Evolutionary conservation across 2,888 invertebrate genomes (phyloP).

Genomic region (Netelia fuscicornis): DNA sequence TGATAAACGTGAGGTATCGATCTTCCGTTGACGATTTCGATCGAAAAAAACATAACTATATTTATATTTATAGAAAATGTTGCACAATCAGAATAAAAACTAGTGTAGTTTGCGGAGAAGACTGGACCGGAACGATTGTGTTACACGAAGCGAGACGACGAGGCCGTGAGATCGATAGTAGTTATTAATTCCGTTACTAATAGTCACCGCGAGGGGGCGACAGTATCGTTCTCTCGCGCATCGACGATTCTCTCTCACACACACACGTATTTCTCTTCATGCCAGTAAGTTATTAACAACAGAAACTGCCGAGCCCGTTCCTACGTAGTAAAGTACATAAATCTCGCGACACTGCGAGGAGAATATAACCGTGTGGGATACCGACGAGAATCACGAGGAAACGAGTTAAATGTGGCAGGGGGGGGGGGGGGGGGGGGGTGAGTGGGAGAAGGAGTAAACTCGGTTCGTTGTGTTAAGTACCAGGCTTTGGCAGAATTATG

Average conservation of each 20-base stretch:
- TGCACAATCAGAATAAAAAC: background rate
- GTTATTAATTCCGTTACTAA: slow-evolving; percentile 38
- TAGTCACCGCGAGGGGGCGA: background rate
- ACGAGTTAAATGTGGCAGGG: slow-evolving; percentile 30
- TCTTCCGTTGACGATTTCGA: no score
- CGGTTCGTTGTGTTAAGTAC: slow-evolving; percentile 69
- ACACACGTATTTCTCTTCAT: slow-evolving; percentile 44
- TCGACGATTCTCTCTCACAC: background rate
- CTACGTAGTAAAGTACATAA: slow-evolving; percentile 65
- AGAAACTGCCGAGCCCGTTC: slow-evolving; percentile 41
- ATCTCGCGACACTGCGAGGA: slow-evolving; percentile 70
- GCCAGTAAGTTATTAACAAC: slow-evolving; percentile 62
- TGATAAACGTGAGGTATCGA: no score
- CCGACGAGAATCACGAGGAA: slow-evolving; percentile 26
- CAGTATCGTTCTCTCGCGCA: background rate
- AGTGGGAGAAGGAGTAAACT: background rate
- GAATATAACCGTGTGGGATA: slow-evolving; percentile 28
- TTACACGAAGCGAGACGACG: background rate
- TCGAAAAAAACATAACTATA: no score
- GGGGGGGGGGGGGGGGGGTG: background rate
- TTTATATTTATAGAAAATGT: no score
- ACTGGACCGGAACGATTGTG: background rate
- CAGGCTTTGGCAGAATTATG: slow-evolving; percentile 68
- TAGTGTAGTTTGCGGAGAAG: background rate
- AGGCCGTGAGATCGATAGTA: slow-evolving; percentile 11